Conservation (phyloP, 2,113 vertebrate species). For the Coracopsis vasa region DNA sequence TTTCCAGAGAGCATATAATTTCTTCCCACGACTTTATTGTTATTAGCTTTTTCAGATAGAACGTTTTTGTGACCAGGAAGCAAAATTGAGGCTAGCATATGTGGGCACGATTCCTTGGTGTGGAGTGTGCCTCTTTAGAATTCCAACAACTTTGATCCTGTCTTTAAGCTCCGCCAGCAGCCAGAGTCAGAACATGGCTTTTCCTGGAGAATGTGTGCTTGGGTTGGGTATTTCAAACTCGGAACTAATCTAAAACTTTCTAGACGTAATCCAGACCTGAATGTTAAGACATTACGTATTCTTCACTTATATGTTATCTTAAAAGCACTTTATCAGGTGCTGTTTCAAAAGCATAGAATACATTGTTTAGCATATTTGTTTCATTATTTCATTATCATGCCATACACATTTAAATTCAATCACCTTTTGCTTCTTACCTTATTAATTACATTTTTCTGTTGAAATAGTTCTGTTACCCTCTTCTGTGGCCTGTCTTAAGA, state of each 20-base stretch:
- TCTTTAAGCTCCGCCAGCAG: background rate
- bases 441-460: constrained; percentile 60
- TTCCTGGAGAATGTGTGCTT: background rate
- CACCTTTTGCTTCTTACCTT: constrained; percentile 25
- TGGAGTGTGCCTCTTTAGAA: background rate
- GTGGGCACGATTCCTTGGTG: background rate
- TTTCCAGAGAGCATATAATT: background rate
- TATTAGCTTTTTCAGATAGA: background rate
- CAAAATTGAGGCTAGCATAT: background rate
- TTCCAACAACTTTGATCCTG: background rate
- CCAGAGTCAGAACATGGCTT: background rate
- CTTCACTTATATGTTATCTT: constrained; percentile 27
- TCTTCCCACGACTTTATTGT: background rate
- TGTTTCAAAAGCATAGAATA: constrained; percentile 44
- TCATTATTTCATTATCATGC: constrained; percentile 40
- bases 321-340: constrained; percentile 4
- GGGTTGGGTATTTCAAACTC: constrained; percentile 1
- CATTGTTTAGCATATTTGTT: constrained; percentile 17
- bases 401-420: constrained; percentile 50
- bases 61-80: background rate
- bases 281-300: background rate
- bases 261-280: background rate
- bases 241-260: constrained; percentile 26
- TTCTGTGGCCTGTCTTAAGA: constrained; percentile 31
- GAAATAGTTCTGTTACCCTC: constrained; percentile 38